These are phyloP conservation scores for Acanthacorydalis orientalis DNA, from an alignment of 2,888 invertebrate species.

Conservation along the genomic window DNA sequence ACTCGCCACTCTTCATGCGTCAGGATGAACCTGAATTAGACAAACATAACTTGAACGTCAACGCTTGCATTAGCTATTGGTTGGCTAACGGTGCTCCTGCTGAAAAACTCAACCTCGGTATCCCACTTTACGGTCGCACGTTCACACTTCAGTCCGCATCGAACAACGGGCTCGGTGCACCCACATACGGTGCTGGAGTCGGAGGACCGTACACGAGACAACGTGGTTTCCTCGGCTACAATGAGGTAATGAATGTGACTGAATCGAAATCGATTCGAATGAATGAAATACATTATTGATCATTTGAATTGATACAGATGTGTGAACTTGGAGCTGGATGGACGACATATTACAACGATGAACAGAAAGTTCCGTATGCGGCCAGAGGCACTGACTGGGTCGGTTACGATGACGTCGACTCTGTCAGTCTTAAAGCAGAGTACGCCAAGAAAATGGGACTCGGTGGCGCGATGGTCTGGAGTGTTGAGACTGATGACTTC, in stretches of 20 bases:
- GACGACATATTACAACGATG: slow-evolving; percentile 20
- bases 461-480: slow-evolving; percentile 57
- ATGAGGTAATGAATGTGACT: slow-evolving; percentile 33
- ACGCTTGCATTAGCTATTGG: slow-evolving; percentile 33
- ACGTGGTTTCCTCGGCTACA: slow-evolving; percentile 51
- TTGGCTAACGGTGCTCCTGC: slow-evolving; percentile 35
- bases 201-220: slow-evolving; percentile 46
- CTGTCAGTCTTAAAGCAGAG: slow-evolving; percentile 21
- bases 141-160: slow-evolving; percentile 36
- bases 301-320: slow-evolving; percentile 13
- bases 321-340: slow-evolving; percentile 19
- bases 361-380: slow-evolving; percentile 27
- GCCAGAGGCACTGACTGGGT: slow-evolving; percentile 23
- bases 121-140: slow-evolving; percentile 53
- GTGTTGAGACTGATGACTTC: slow-evolving; percentile 62
- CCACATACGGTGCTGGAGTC: slow-evolving; percentile 36
- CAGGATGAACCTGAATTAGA: slow-evolving; percentile 21
- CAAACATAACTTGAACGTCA: slow-evolving; percentile 23
- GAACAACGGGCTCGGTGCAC: slow-evolving; percentile 33
- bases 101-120: slow-evolving; percentile 49
- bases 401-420: slow-evolving; percentile 24
- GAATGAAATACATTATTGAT: too few species aligned
- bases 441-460: slow-evolving; percentile 16
- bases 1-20: slow-evolving; percentile 43
- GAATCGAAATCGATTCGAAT: too few species aligned